Percentiles rank a stretch among this genome's conserved stretches.
These are phyloP conservation scores for Amiota minor DNA, from an alignment of 2,888 invertebrate species.

Conservation along the genomic window DNA sequence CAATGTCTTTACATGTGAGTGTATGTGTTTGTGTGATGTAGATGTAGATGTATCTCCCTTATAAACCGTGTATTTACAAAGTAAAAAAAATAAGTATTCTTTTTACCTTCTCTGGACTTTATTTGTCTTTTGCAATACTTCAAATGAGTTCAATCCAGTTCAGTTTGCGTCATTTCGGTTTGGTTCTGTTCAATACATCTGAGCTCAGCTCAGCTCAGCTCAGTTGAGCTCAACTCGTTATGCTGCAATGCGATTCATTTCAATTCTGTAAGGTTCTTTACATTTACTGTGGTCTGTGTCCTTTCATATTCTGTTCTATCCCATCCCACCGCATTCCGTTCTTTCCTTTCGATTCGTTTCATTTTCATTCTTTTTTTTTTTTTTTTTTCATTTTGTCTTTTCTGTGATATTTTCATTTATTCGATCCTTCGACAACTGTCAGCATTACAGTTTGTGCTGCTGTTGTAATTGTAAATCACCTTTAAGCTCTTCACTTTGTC, in stretches of 20 bases:
- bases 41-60: background rate
- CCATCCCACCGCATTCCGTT: background rate
- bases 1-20: background rate
- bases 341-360: background rate
- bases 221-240: too few relatives aligned
- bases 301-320: background rate
- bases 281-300: background rate
- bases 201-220: too few relatives aligned
- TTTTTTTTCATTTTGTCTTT: background rate
- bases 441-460: background rate
- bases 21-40: background rate
- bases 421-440: background rate
- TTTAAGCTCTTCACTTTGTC: conserved; percentile 17
- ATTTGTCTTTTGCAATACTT: too few relatives aligned
- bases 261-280: background rate
- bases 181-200: background rate
- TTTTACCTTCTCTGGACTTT: too few relatives aligned
- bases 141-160: too few relatives aligned
- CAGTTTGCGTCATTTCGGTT: background rate
- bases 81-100: too few relatives aligned
- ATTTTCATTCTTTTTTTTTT: background rate
- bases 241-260: background rate
- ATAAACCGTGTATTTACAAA: too few relatives aligned
- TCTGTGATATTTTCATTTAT: conserved; percentile 6
- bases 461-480: conserved; percentile 18